phyloP scores from a whole-genome alignment of 2,113 vertebrate species.

The Toxostoma redivivum region DNA sequence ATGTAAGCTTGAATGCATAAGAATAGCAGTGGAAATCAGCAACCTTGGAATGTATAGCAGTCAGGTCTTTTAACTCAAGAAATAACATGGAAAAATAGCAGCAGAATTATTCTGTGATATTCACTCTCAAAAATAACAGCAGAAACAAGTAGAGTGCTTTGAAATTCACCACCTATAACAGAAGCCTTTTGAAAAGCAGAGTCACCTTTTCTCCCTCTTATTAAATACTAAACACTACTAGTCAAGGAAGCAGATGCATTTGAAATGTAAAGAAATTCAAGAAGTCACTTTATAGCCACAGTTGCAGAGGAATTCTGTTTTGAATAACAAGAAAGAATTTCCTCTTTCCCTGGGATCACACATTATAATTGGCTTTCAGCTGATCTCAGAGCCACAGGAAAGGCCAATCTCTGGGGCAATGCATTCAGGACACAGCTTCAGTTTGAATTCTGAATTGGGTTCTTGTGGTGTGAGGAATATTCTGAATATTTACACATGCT shows the following conservation, averaged over 20 bases:
- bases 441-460: not conserved
- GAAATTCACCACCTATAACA: not conserved
- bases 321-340: not conserved
- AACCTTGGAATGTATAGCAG: conserved; percentile 49
- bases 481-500: conserved; percentile 3
- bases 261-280: not conserved
- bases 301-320: not conserved
- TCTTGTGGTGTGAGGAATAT: not conserved
- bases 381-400: not conserved
- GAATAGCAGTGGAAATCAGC: not conserved
- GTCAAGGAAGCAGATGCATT: not conserved
- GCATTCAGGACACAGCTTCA: not conserved
- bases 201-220: conserved; percentile 8
- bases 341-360: not conserved
- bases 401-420: not conserved
- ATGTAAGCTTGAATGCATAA: conserved; percentile 45
- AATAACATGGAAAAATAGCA: conserved; percentile 24
- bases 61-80: conserved; percentile 1
- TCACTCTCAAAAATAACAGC: not conserved
- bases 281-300: not conserved
- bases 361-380: not conserved
- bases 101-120: conserved; percentile 41
- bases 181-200: not conserved
- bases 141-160: conserved; percentile 2
- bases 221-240: not conserved